Percentiles rank a stretch among this genome's conserved stretches.
phyloP scores from a whole-genome alignment of 2,797 vertebrate species.

The Bryconaethiops microstoma region DNA sequence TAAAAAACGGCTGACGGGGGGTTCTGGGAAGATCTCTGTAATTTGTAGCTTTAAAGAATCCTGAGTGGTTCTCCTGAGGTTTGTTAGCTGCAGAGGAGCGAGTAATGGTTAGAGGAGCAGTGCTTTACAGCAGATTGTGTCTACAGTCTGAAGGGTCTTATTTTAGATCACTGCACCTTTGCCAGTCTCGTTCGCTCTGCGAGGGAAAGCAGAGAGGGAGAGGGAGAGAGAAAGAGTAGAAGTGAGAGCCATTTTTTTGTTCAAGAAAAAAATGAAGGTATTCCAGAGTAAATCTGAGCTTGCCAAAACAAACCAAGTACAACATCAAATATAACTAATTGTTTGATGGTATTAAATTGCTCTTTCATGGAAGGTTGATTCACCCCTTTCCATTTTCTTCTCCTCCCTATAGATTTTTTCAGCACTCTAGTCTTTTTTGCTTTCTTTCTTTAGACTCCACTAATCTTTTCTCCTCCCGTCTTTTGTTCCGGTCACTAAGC shows the following conservation, averaged over 20 bases:
- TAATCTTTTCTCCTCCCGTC: not conserved
- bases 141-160: constrained; percentile 35
- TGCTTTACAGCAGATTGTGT: constrained; percentile 17
- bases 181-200: constrained; percentile 1
- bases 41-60: constrained; percentile 1
- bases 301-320: constrained; percentile 7
- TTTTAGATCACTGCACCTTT: constrained; percentile 41
- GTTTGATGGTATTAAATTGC: constrained; percentile 6
- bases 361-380: constrained; percentile 3
- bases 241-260: constrained; percentile 9
- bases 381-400: not conserved
- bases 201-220: not conserved
- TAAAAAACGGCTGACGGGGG: not conserved
- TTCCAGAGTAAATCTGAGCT: not conserved
- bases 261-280: not conserved
- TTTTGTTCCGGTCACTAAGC: not conserved
- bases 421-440: not conserved
- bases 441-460: constrained; percentile 4
- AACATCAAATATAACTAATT: not conserved
- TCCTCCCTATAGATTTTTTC: not conserved
- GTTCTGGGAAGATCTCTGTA: not conserved
- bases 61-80: not conserved
- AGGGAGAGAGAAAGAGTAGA: not conserved
- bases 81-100: constrained; percentile 12
- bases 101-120: constrained; percentile 2